Evolutionary conservation across 2,113 vertebrate species (phyloP).

Genomic region (Clarias macrocephalus): DNA sequence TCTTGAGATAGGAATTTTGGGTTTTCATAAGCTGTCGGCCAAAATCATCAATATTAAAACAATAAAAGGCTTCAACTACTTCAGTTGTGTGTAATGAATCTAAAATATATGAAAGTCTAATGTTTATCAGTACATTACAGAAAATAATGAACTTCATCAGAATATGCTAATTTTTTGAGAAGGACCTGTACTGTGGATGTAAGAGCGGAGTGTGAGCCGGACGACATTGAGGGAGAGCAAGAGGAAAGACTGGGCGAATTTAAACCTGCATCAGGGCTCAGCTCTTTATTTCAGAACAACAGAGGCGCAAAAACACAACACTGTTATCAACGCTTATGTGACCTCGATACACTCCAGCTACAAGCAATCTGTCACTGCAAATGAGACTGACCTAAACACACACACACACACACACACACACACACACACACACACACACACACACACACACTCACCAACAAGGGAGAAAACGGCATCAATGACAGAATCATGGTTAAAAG

Average conservation of each 20-base stretch:
- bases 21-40: no score
- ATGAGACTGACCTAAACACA: conserved; percentile 24
- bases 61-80: no score
- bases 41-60: no score
- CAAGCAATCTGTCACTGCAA: conserved; percentile 40
- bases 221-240: conserved; percentile 6
- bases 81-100: no score
- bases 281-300: not conserved
- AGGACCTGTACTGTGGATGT: not conserved
- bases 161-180: no score
- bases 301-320: not conserved
- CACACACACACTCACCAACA: not conserved
- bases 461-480: not conserved
- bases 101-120: no score
- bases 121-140: no score
- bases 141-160: no score
- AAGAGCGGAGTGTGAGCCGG: not conserved
- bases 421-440: conserved; percentile 1
- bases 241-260: not conserved
- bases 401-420: conserved; percentile 12
- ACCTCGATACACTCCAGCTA: conserved; percentile 39
- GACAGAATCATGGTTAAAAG: not conserved
- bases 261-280: not conserved
- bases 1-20: no score
- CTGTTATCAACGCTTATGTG: conserved; percentile 21